Evolutionary conservation across 2,113 vertebrate species (phyloP).

Genomic region (Ovibos moschatus): DNA sequence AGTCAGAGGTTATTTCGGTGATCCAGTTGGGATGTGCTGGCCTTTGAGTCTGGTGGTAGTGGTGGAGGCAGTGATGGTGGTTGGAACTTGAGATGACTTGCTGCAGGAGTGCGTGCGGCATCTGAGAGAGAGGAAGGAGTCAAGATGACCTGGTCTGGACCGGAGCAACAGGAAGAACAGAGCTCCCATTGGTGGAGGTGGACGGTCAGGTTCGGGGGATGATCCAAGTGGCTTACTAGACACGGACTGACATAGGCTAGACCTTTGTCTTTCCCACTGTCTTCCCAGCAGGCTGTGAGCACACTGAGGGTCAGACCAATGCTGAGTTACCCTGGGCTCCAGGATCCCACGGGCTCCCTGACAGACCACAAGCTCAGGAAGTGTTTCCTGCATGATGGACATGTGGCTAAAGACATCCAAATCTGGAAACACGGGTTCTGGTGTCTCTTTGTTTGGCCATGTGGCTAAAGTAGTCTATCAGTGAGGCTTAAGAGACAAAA

Average conservation of each 20-base stretch:
- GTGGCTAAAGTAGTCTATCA: background rate
- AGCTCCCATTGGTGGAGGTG: too few species aligned
- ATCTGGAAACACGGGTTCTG: background rate
- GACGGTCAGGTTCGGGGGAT: background rate
- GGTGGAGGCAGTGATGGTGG: fast-evolving
- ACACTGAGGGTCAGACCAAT: fast-evolving
- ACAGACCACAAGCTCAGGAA: background rate
- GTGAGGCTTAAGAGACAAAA: background rate
- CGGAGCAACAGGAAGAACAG: background rate
- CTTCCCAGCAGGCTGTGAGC: background rate
- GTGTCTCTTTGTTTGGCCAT: background rate
- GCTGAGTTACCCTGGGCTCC: background rate
- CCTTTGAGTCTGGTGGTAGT: background rate
- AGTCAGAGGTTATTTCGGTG: fast-evolving
- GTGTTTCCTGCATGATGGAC: fast-evolving
- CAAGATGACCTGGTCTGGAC: background rate
- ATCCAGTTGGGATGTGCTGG: background rate
- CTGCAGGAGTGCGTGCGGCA: background rate
- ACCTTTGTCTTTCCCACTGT: fast-evolving
- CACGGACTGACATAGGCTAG: background rate
- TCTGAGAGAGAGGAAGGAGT: background rate
- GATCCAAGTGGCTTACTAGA: too few species aligned
- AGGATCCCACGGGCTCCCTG: background rate
- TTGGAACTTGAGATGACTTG: background rate
- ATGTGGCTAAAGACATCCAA: fast-evolving